Evolutionary conservation across 2,113 vertebrate genomes (phyloP).

Genomic region (Paedocypris sp.): DNA sequence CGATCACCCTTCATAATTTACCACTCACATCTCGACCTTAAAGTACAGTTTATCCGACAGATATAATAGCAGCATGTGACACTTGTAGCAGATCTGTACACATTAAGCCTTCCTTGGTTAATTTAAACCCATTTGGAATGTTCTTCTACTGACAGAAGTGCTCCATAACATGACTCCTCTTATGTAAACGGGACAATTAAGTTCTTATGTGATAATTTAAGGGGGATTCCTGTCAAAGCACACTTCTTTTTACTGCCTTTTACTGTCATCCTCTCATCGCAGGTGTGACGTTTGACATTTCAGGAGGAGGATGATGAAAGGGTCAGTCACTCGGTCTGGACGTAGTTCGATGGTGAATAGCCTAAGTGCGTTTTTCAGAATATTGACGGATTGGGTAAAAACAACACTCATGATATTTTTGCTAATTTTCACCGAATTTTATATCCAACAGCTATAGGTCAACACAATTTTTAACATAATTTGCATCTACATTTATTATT

Average conservation of each 20-base stretch:
- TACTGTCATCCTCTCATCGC: neutral
- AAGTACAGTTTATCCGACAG: neutral
- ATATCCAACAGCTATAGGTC: too few species aligned
- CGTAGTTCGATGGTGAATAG: neutral
- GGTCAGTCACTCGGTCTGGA: constrained; percentile 3
- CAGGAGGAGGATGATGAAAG: constrained; percentile 5
- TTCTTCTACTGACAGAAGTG: neutral
- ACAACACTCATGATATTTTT: too few species aligned
- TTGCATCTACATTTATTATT: too few species aligned
- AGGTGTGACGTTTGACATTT: constrained; percentile 11
- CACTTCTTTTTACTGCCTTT: neutral
- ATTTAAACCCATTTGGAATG: neutral
- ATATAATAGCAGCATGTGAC: neutral
- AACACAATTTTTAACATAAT: too few species aligned
- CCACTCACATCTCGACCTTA: constrained; percentile 4
- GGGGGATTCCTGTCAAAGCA: constrained; percentile 1
- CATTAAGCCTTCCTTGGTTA: neutral
- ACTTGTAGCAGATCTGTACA: constrained; percentile 6
- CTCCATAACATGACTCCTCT: neutral
- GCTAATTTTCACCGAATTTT: too few species aligned
- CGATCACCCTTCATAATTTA: too few species aligned
- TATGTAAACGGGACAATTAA: constrained; percentile 1
- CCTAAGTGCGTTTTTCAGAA: neutral
- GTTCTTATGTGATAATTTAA: neutral
- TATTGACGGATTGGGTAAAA: too few species aligned